These are phyloP conservation scores for Characodon lateralis DNA, from an alignment of 2,797 vertebrate species.

Conservation along the genomic window DNA sequence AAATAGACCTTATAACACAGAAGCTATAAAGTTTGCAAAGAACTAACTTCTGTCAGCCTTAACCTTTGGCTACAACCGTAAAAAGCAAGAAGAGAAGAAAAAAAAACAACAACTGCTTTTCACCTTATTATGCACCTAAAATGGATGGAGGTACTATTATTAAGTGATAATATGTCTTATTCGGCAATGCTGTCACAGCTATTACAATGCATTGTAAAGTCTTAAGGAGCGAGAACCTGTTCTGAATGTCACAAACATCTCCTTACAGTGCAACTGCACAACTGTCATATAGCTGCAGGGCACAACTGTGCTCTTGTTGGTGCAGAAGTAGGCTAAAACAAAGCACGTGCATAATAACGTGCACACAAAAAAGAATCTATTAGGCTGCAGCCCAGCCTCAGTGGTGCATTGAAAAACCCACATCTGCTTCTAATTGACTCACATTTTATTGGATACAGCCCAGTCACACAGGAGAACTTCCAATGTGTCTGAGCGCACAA, in stretches of 20 bases:
- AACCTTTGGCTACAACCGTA: not conserved
- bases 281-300: conserved; percentile 56
- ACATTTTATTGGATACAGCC: conserved; percentile 53
- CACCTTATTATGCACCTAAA: not conserved
- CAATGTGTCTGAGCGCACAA: conserved; percentile 7
- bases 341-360: conserved; percentile 30
- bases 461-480: conserved; percentile 6
- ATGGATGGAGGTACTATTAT: not conserved
- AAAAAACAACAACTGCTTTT: not conserved
- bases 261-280: conserved; percentile 38
- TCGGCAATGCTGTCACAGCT: conserved; percentile 7
- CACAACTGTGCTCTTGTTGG: conserved; percentile 48
- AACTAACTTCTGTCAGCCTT: not conserved
- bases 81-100: not conserved
- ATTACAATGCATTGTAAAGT: conserved; percentile 11
- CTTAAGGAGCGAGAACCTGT: conserved; percentile 43
- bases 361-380: conserved; percentile 14
- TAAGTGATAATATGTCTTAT: not conserved
- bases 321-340: conserved; percentile 23
- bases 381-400: conserved; percentile 26
- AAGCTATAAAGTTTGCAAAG: not conserved
- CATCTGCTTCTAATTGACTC: conserved; percentile 69
- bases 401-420: conserved; percentile 17
- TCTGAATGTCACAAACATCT: conserved; percentile 39
- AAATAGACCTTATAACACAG: not conserved